These are phyloP conservation scores for Diplodus sargus DNA, from an alignment of 2,797 vertebrate genomes.

Conservation along the genomic window DNA sequence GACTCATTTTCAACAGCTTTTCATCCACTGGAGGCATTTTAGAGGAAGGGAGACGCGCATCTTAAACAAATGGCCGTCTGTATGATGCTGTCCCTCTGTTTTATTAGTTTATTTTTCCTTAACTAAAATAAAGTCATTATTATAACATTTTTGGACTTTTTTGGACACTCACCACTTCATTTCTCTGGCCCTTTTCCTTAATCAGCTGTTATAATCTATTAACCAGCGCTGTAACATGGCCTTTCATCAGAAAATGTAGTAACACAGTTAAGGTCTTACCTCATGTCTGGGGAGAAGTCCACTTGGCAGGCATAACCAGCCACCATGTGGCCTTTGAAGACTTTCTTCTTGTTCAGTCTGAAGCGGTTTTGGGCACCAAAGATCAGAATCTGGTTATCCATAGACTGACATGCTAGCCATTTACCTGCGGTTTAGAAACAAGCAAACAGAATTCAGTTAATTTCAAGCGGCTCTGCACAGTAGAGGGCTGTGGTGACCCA, in stretches of 20 bases:
- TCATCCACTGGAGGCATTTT: conserved; percentile 11
- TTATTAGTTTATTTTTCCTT: background rate
- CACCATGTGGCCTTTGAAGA: conserved; percentile 99
- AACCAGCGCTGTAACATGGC: background rate
- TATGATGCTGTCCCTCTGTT: background rate
- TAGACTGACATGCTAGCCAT: conserved; percentile 98
- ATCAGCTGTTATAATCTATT: background rate
- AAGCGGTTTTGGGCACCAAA: conserved; percentile 99
- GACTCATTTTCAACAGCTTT: background rate
- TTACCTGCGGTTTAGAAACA: conserved; percentile 86
- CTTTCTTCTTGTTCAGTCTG: conserved; percentile 99
- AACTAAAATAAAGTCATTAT: background rate
- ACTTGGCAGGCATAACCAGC: conserved; percentile 99
- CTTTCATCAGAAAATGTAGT: background rate
- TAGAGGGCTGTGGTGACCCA: too few species aligned
- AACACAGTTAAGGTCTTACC: conserved; percentile 79
- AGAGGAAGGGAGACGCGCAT: background rate
- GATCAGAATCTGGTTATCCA: conserved; percentile 99
- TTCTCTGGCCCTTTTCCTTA: conserved; percentile 2
- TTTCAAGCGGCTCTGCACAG: background rate
- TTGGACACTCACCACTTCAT: background rate
- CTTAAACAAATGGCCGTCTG: background rate
- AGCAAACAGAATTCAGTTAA: background rate
- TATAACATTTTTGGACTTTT: background rate
- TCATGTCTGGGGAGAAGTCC: conserved; percentile 99